Evolutionary conservation across 2,113 vertebrate species (phyloP), one percentile per base, ranked within the genome.

Genomic region (Strix uralensis): DNA sequence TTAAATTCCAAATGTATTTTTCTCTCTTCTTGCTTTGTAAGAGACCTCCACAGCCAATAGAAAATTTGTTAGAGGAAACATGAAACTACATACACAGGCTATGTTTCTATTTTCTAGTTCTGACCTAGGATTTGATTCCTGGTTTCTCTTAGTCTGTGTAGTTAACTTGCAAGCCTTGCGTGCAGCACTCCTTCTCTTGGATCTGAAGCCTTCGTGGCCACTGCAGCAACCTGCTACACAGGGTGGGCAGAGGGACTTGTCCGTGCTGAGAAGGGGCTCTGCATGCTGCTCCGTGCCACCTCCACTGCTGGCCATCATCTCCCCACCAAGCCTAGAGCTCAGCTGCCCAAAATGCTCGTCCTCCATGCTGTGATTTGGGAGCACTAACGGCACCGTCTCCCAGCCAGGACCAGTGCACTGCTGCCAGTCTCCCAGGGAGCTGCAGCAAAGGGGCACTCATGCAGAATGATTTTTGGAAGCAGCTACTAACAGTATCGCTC

Each of bases 351-450:
- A 32, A 7, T 2, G 52, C 23, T 69, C 49, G 4, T 10, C 19
- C 42, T 73, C 34, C 4, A 2, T 4, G 0, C 61, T 15, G 54
- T 1, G 10, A 22, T 22, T 27, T 0, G 0, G 49, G 44, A 75
- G 62, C 44, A 1, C 46, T 26, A 40, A 22, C 0, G 0, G 38
- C 34, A 25, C 46, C 2, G 0, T 25, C 49, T 40, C 88, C 61
- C 61, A 47, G 61, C 16, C 73, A 51, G 62, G 20, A 29, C 73
- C 1, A 1, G 27, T 55, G 57, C 1, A 13, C 71, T 54, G 36
- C 47, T 73, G 54, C 83, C 65, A 13, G 40, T 29, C 32, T 71
- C 57, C 55, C 21, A 8, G 46, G 36, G 47, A 54, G 38, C 55
- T 47, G 73, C 52, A 67, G 83, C 47, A 15, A 63, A 34, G 40